Percentiles rank a stretch among this genome's conserved stretches.
phyloP scores from a whole-genome alignment of 2,113 vertebrate species.

The Vimba vimba region DNA sequence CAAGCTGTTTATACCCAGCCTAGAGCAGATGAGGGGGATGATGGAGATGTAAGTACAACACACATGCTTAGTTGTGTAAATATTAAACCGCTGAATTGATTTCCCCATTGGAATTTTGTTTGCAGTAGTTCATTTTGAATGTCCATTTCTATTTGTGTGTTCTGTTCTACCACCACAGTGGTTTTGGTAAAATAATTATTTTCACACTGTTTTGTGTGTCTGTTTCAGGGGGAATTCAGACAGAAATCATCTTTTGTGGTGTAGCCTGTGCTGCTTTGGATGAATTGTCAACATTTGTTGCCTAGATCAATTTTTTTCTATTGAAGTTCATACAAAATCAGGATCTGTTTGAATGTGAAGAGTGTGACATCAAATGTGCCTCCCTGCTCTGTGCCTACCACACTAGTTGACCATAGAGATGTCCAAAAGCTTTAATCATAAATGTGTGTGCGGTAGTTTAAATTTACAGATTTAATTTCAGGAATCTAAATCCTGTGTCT shows the following conservation, averaged over 20 bases:
- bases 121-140: background rate
- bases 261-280: constrained; percentile 56
- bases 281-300: constrained; percentile 11
- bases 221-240: constrained; percentile 74
- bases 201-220: constrained; percentile 28
- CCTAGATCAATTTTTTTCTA: constrained; percentile 5
- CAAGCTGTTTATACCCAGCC: constrained; percentile 69
- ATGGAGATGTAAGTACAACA: constrained; percentile 70
- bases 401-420: background rate
- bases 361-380: background rate
- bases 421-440: background rate
- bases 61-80: background rate
- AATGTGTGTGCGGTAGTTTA: background rate
- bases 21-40: constrained; percentile 53
- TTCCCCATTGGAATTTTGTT: background rate
- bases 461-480: background rate
- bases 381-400: background rate
- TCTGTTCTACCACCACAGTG: background rate
- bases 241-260: constrained; percentile 82
- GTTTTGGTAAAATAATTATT: background rate
- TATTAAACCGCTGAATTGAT: background rate
- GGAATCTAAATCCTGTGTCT: background rate
- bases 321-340: background rate
- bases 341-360: background rate
- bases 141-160: background rate